These are phyloP conservation scores for Vidua chalybeata DNA, from an alignment of 2,113 vertebrate genomes.

Conservation along the genomic window DNA sequence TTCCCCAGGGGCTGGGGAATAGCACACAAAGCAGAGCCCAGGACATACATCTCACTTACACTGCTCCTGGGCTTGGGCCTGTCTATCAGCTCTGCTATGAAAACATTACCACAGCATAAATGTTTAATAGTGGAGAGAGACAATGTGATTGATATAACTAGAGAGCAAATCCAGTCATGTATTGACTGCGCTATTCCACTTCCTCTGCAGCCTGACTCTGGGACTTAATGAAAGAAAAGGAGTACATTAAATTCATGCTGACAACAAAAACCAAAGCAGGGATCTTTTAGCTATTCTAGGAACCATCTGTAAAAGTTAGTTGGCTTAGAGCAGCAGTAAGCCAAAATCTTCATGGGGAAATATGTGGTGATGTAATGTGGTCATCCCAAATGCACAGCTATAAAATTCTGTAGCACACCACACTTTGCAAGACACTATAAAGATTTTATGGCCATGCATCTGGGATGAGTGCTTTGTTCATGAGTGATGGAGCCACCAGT, in stretches of 20 bases:
- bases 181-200: not conserved
- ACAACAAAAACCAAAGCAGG: slow-evolving; percentile 28
- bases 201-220: slow-evolving; percentile 11
- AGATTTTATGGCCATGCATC: slow-evolving; percentile 27
- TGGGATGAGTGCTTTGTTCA: slow-evolving; percentile 16
- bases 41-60: not conserved
- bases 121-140: slow-evolving; percentile 36
- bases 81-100: not conserved
- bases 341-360: slow-evolving; percentile 6
- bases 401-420: slow-evolving; percentile 33
- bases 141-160: slow-evolving; percentile 25
- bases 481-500: slow-evolving; percentile 1
- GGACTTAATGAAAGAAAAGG: slow-evolving; percentile 65
- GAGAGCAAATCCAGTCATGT: slow-evolving; percentile 44
- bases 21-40: not conserved
- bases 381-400: slow-evolving; percentile 16
- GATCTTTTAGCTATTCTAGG: not conserved
- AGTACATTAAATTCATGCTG: slow-evolving; percentile 62
- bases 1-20: not conserved
- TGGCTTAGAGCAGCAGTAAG: not conserved
- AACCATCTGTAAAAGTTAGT: not conserved
- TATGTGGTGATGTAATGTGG: slow-evolving; percentile 32
- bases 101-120: slow-evolving; percentile 31
- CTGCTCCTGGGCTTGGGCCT: not conserved
- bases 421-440: slow-evolving; percentile 22